These are phyloP conservation scores for Aplysia californica DNA, from an alignment of 1,140 invertebrate species.

Conservation along the genomic window DNA sequence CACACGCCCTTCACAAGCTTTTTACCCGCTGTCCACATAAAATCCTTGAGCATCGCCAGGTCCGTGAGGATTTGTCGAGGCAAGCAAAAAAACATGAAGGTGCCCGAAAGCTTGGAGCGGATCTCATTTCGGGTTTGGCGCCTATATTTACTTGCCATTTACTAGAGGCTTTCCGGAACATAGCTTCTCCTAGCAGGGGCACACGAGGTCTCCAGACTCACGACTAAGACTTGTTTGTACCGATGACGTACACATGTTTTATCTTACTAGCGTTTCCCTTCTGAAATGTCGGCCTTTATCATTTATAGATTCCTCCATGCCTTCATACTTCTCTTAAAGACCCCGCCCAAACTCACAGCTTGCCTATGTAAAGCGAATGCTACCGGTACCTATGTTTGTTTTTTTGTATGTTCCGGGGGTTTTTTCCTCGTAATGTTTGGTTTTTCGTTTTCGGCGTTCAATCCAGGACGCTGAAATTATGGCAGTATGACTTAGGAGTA, in stretches of 20 bases:
- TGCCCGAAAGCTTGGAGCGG: not conserved
- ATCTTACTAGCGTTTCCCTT: not conserved
- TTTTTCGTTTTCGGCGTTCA: not conserved
- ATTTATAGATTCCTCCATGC: constrained; percentile 11
- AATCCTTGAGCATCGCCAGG: no score
- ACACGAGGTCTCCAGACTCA: not conserved
- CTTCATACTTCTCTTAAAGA: no score
- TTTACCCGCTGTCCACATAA: no score
- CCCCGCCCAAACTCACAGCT: no score
- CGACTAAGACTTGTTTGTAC: not conserved
- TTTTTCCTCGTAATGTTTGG: no score
- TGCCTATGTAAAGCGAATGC: no score
- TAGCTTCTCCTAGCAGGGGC: not conserved
- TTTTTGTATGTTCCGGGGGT: no score
- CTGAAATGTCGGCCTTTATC: constrained; percentile 11
- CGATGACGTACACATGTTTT: constrained; percentile 9
- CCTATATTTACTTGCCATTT: constrained; percentile 13
- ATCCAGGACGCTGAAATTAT: no score
- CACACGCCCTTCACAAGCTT: no score
- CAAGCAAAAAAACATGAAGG: not conserved
- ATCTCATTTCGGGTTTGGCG: not conserved
- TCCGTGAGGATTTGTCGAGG: not conserved
- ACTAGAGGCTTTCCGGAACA: not conserved
- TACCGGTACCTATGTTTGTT: no score
- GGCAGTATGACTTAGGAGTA: no score